phyloP scores from a whole-genome alignment of 2,113 vertebrate species.

The Eupsittula cactorum region DNA sequence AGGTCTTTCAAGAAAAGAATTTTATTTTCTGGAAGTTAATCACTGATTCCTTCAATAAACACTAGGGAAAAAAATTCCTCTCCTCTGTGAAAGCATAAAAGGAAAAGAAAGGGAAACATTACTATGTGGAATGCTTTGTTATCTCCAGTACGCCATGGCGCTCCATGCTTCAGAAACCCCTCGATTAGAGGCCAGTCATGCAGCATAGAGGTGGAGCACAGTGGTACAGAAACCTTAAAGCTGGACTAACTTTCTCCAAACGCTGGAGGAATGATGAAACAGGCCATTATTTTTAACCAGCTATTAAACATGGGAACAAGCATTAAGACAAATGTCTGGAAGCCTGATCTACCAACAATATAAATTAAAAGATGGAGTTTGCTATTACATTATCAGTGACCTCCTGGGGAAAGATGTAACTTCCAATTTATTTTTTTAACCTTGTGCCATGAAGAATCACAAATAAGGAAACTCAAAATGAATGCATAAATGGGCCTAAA shows the following conservation, averaged over 20 bases:
- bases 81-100: constrained; percentile 10
- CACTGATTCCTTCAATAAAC: constrained; percentile 26
- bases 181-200: constrained; percentile 12
- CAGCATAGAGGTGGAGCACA: constrained; percentile 32
- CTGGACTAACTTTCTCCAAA: background rate
- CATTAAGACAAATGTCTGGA: constrained; percentile 7
- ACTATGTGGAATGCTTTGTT: background rate
- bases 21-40: constrained; percentile 57
- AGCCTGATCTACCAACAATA: background rate
- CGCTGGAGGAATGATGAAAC: constrained; percentile 26
- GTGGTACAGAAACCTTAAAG: constrained; percentile 29
- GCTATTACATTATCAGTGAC: background rate
- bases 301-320: background rate
- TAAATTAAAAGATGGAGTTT: background rate
- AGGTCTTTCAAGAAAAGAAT: constrained; percentile 15
- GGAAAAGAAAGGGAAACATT: background rate
- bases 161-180: constrained; percentile 38
- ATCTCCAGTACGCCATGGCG: background rate
- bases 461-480: background rate
- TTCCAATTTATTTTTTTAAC: background rate
- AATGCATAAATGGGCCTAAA: background rate
- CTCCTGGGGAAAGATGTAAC: background rate
- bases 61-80: background rate
- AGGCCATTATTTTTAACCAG: background rate
- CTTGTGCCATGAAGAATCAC: background rate